Percentiles rank a stretch among this genome's conserved stretches.
Conservation (phyloP, 2,888 invertebrate genomes). For the Panzeria rudis region DNA sequence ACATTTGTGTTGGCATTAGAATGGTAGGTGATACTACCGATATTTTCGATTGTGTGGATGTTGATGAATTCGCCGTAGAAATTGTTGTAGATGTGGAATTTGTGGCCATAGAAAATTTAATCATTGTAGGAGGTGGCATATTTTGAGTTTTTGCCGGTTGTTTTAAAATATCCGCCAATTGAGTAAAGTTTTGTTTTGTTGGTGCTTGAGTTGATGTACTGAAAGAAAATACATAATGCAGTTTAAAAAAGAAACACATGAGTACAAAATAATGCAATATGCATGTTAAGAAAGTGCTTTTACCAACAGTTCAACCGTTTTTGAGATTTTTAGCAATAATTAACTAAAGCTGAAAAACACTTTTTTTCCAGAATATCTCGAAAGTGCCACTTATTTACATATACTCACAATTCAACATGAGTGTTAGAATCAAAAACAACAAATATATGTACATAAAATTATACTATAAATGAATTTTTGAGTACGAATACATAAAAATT, state of each 20-base stretch:
- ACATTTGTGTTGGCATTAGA: slow-evolving; percentile 79
- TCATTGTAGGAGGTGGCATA: slow-evolving; percentile 30
- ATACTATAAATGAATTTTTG: too few species aligned
- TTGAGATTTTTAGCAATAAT: too few species aligned
- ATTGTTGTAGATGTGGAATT: slow-evolving; percentile 54
- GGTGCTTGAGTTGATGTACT: slow-evolving; percentile 9
- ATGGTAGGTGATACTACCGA: slow-evolving; percentile 84
- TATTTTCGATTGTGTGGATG: slow-evolving; percentile 78
- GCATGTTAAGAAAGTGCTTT: too few species aligned
- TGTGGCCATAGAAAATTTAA: slow-evolving; percentile 52
- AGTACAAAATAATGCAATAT: background rate
- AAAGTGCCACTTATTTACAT: too few species aligned
- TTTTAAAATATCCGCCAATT: slow-evolving; percentile 57
- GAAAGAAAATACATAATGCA: background rate
- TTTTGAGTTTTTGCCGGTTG: slow-evolving; percentile 69
- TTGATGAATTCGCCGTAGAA: slow-evolving; percentile 27
- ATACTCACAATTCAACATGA: too few species aligned
- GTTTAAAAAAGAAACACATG: background rate
- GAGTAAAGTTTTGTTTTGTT: slow-evolving; percentile 17
- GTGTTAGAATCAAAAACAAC: too few species aligned
- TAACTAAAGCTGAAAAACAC: too few species aligned
- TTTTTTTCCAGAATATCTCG: too few species aligned
- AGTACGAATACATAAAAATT: too few species aligned
- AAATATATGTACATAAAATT: too few species aligned
- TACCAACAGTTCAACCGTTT: too few species aligned